A percentile compares a stretch with the other conserved stretches of the same genome.
Conservation (phyloP, 2,888 invertebrate species). For the Ornithoptera priamus region DNA sequence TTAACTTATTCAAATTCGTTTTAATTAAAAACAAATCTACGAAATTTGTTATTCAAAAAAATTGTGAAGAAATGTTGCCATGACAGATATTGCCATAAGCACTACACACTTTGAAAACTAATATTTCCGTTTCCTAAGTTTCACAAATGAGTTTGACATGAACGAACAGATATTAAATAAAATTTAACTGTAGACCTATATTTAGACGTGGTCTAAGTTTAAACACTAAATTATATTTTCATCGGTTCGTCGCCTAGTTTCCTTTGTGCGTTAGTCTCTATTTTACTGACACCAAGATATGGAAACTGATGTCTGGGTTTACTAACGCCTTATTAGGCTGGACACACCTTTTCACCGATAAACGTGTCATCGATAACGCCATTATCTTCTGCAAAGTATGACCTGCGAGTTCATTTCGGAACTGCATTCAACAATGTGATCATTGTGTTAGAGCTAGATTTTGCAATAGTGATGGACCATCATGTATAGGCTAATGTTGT, state of each 20-base stretch:
- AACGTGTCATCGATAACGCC: conserved; percentile 47
- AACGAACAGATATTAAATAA: neutral
- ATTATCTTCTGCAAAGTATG: conserved; percentile 45
- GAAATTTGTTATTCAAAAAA: neutral
- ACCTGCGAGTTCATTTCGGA: conserved; percentile 52
- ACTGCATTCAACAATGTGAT: conserved; percentile 52
- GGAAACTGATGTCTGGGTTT: conserved; percentile 68
- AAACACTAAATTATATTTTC: neutral
- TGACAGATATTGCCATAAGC: neutral
- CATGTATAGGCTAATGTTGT: conserved; percentile 55
- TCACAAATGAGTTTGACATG: neutral
- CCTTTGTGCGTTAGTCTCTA: conserved; percentile 23
- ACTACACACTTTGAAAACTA: neutral
- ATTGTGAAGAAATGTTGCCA: neutral
- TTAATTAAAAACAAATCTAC: neutral
- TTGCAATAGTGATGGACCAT: conserved; percentile 43
- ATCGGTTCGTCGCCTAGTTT: neutral
- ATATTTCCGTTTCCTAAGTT: neutral
- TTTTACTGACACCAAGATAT: conserved; percentile 43
- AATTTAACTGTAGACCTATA: neutral
- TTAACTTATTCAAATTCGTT: neutral
- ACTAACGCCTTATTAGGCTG: conserved; percentile 61
- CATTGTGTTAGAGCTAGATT: conserved; percentile 34
- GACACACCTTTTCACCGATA: conserved; percentile 65
- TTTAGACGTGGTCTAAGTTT: no score